A percentile compares a stretch with the other conserved stretches of the same genome.
Conservation (phyloP, 2,888 invertebrate genomes). For the Ctenicera cuprea region DNA sequence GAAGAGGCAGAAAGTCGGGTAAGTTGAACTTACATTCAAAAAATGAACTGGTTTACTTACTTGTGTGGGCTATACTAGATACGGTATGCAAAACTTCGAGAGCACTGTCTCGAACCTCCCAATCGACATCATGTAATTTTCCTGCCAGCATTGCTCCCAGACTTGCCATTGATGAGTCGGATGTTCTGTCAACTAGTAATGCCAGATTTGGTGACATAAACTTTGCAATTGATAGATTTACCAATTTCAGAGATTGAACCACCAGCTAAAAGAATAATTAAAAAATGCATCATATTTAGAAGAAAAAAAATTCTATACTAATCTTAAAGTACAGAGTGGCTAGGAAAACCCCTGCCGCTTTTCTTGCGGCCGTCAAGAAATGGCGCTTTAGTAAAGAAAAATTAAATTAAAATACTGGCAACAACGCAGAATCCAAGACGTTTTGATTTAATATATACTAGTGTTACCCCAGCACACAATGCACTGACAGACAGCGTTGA, state of each 20-base stretch:
- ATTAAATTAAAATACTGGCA: too few relatives aligned
- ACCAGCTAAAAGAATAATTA: constrained; percentile 75
- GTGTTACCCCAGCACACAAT: too few relatives aligned
- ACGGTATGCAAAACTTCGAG: constrained; percentile 83
- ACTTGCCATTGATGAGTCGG: constrained; percentile 77
- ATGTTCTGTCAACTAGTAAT: constrained; percentile 80
- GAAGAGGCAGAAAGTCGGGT: too few relatives aligned
- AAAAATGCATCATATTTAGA: background rate
- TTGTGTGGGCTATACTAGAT: constrained; percentile 81
- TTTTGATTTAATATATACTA: too few relatives aligned
- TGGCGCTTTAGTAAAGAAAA: too few relatives aligned
- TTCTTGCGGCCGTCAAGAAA: too few relatives aligned
- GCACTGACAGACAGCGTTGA: too few relatives aligned
- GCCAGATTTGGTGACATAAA: constrained; percentile 87
- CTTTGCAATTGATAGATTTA: constrained; percentile 82
- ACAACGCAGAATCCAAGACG: too few relatives aligned
- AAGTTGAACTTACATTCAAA: constrained; percentile 15
- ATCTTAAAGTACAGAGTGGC: too few relatives aligned
- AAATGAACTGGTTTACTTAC: constrained; percentile 75
- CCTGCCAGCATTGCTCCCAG: constrained; percentile 81
- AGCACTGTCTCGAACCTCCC: constrained; percentile 88
- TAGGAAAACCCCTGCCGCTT: too few relatives aligned
- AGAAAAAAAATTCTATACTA: too few relatives aligned
- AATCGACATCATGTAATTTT: constrained; percentile 82
- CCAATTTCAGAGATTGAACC: constrained; percentile 82